phyloP scores from a whole-genome alignment of 1,140 invertebrate species.

The Aphelenchoides avenae region DNA sequence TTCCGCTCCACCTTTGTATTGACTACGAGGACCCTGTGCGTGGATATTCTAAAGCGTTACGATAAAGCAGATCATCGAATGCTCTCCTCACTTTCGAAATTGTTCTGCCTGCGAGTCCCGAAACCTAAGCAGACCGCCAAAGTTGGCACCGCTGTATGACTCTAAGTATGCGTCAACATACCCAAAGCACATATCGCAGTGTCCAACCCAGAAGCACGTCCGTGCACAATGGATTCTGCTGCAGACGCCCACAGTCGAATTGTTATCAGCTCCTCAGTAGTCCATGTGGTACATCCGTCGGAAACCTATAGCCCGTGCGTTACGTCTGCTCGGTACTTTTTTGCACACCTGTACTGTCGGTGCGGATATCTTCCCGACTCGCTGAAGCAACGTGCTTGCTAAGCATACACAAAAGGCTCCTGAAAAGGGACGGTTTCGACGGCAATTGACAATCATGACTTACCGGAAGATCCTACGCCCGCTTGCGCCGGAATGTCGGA shows the following conservation, averaged over 20 bases:
- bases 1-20: too few relatives aligned
- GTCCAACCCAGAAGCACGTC: slow-evolving; percentile 56
- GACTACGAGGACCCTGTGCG: too few relatives aligned
- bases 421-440: slow-evolving; percentile 17
- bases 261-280: slow-evolving; percentile 58
- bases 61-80: too few relatives aligned
- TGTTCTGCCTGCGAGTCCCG: too few relatives aligned
- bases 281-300: slow-evolving; percentile 57
- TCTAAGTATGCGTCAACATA: too few relatives aligned
- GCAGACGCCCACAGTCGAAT: slow-evolving; percentile 59
- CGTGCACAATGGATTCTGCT: slow-evolving; percentile 58
- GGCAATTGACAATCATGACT: too few relatives aligned
- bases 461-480: slow-evolving; percentile 57
- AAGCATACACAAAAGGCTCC: slow-evolving; percentile 59
- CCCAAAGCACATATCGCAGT: slow-evolving; percentile 59
- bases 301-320: slow-evolving; percentile 21
- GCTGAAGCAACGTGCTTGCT: slow-evolving; percentile 55
- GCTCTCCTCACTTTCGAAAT: too few relatives aligned
- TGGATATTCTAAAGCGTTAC: too few relatives aligned
- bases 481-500: too few relatives aligned
- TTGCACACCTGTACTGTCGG: slow-evolving; percentile 46
- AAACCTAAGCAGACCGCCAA: too few relatives aligned
- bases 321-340: too few relatives aligned
- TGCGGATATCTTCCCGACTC: slow-evolving; percentile 58
- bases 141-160: too few relatives aligned